These are phyloP conservation scores for Nemotelus pantherinus DNA, from an alignment of 2,888 invertebrate species.

Conservation along the genomic window DNA sequence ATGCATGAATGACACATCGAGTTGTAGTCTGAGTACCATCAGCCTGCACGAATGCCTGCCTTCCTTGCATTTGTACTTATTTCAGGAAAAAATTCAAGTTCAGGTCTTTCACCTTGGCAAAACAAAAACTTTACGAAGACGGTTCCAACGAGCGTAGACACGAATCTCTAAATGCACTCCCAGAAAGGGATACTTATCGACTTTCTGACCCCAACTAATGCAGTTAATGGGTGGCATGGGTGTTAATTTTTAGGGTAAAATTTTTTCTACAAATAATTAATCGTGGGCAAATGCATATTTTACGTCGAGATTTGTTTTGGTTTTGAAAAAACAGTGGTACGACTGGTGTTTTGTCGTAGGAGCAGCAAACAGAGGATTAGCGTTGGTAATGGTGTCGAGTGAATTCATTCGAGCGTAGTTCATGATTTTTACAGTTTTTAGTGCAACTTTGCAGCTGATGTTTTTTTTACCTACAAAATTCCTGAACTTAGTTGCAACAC, in stretches of 20 bases:
- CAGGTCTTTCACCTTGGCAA: conserved; percentile 34
- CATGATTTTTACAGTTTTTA: too few relatives aligned
- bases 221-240: conserved; percentile 28
- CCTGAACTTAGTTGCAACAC: too few relatives aligned
- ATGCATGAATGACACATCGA: conserved; percentile 37
- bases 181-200: background rate
- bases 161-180: background rate
- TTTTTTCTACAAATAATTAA: conserved; percentile 16
- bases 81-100: conserved; percentile 26
- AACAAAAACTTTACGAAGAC: background rate
- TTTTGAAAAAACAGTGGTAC: too few relatives aligned
- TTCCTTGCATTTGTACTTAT: background rate
- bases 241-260: conserved; percentile 34
- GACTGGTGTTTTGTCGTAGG: too few relatives aligned
- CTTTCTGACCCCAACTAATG: background rate
- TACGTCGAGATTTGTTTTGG: too few relatives aligned
- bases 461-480: too few relatives aligned
- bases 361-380: too few relatives aligned
- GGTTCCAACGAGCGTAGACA: conserved; percentile 16
- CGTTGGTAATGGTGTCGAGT: too few relatives aligned
- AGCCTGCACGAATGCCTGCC: background rate
- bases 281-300: background rate
- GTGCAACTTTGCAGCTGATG: too few relatives aligned
- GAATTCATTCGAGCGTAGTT: too few relatives aligned
- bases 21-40: background rate